phyloP scores from a whole-genome alignment of 2,888 invertebrate species.

The Platypus cylindrus region DNA sequence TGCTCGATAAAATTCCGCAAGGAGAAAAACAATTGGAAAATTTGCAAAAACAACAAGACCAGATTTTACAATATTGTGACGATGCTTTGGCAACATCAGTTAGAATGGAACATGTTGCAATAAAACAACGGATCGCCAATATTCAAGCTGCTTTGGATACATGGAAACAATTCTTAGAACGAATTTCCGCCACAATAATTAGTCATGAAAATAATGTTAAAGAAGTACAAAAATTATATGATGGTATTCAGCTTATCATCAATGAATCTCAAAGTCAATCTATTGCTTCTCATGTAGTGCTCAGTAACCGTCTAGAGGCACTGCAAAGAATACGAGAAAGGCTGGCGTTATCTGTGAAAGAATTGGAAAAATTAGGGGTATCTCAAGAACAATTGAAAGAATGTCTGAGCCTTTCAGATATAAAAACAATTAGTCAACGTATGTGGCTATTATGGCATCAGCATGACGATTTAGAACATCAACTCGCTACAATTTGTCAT shows the following conservation, averaged over 20 bases:
- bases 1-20: constrained; percentile 54
- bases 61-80: constrained; percentile 58
- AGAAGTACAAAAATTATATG: constrained; percentile 48
- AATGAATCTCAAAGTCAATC: constrained; percentile 41
- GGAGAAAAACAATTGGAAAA: constrained; percentile 51
- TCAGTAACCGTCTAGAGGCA: constrained; percentile 50
- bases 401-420: constrained; percentile 71
- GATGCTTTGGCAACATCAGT: constrained; percentile 66
- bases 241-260: constrained; percentile 50
- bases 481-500: constrained; percentile 57
- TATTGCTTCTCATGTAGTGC: constrained; percentile 46
- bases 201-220: constrained; percentile 51
- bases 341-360: constrained; percentile 43
- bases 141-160: constrained; percentile 68
- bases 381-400: constrained; percentile 74
- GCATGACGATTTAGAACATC: constrained; percentile 68
- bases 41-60: constrained; percentile 51
- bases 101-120: constrained; percentile 68
- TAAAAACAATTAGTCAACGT: constrained; percentile 65
- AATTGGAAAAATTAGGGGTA: constrained; percentile 58
- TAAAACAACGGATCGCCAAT: constrained; percentile 64
- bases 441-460: constrained; percentile 69
- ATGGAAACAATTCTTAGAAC: constrained; percentile 61
- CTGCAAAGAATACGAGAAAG: constrained; percentile 48
- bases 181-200: constrained; percentile 50